phyloP scores from a whole-genome alignment of 2,888 invertebrate genomes.

The Tenthredo notha region DNA sequence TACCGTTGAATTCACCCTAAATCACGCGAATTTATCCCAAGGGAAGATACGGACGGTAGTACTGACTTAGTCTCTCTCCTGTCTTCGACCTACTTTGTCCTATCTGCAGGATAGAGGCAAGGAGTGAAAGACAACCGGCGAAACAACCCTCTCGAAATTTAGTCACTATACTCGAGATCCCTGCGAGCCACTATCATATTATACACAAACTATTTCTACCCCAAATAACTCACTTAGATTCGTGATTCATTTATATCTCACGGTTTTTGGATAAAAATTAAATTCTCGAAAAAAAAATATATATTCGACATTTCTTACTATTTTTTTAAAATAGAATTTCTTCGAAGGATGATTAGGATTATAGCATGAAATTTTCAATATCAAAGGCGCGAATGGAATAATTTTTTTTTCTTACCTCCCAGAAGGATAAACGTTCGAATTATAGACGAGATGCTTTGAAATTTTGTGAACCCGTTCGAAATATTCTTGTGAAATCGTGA shows the following conservation, averaged over 20 bases:
- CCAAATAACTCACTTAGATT: neutral
- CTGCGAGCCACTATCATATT: neutral
- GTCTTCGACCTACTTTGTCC: conserved; percentile 22
- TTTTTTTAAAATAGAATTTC: no score
- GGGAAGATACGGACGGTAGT: conserved; percentile 10
- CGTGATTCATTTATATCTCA: neutral
- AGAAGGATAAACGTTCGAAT: no score
- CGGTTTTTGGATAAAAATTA: neutral
- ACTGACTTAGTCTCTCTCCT: neutral
- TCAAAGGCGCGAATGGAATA: no score
- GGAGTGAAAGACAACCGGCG: neutral
- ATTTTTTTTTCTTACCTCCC: no score
- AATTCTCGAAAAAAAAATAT: neutral
- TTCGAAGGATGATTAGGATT: no score
- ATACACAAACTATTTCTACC: neutral
- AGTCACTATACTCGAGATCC: neutral
- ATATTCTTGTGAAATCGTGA: no score
- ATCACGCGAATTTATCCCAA: conserved; percentile 31
- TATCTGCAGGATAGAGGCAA: neutral
- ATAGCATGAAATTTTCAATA: no score
- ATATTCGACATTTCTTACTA: no score
- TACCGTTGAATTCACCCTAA: conserved; percentile 45
- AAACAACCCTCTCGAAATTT: conserved; percentile 28
- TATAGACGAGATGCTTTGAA: no score
- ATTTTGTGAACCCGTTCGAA: no score